These are phyloP conservation scores for Coregonus clupeaformis DNA, from an alignment of 2,113 vertebrate species.

Conservation along the genomic window DNA sequence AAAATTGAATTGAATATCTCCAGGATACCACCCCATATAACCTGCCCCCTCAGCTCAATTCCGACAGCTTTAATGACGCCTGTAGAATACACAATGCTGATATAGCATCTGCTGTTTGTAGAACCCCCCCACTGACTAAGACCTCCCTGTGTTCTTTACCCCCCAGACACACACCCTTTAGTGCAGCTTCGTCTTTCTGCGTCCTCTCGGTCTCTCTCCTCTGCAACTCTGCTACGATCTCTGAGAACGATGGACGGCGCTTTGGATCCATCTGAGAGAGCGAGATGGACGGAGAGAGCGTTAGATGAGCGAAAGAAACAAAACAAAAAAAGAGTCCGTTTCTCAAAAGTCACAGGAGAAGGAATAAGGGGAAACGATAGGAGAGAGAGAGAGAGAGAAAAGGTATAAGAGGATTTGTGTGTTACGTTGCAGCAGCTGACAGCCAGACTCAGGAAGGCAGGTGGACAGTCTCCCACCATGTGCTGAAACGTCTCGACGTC, in stretches of 20 bases:
- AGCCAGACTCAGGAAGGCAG: conserved; percentile 84
- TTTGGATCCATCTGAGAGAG: conserved; percentile 53
- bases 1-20: no score
- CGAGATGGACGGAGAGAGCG: neutral
- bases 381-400: neutral
- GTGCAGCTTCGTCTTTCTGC: conserved; percentile 40
- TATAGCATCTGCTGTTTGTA: neutral
- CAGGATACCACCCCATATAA: neutral
- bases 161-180: conserved; percentile 47
- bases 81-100: neutral
- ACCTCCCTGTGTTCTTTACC: neutral
- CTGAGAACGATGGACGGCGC: conserved; percentile 82
- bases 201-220: conserved; percentile 55
- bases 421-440: conserved; percentile 89
- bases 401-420: neutral
- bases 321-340: neutral
- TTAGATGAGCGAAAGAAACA: neutral
- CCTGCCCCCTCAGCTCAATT: neutral
- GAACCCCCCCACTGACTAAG: neutral
- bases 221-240: conserved; percentile 83
- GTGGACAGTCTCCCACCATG: conserved; percentile 86
- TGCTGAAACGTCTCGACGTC: conserved; percentile 80
- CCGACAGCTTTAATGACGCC: neutral
- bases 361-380: neutral
- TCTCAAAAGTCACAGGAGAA: neutral